Conservation (phyloP, 2,888 invertebrate genomes). For the Andrena trimmerana region DNA sequence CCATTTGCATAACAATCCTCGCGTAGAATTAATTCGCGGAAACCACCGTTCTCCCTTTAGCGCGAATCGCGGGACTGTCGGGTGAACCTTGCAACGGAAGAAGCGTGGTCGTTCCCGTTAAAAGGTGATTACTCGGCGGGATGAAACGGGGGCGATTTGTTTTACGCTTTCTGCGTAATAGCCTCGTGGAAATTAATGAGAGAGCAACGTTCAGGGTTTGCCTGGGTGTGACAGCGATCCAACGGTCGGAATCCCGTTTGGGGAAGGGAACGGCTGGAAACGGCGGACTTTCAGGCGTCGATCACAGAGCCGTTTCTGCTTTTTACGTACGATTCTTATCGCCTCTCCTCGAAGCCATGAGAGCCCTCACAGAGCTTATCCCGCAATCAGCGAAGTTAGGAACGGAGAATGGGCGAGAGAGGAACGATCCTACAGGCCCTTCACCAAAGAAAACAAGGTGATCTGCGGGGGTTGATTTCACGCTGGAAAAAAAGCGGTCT, state of each 20-base stretch:
- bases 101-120: constrained; percentile 12
- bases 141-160: constrained; percentile 34
- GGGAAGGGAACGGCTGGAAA: no score
- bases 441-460: constrained; percentile 40
- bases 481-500: constrained; percentile 16
- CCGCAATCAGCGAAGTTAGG: constrained; percentile 37
- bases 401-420: constrained; percentile 14
- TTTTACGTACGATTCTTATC: constrained; percentile 51
- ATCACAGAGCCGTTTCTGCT: constrained; percentile 32
- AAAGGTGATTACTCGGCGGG: constrained; percentile 33
- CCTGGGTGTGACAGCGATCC: constrained; percentile 5
- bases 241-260: background rate
- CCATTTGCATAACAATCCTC: constrained; percentile 17
- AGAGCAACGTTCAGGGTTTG: background rate
- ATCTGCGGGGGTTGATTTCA: constrained; percentile 26
- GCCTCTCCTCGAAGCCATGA: constrained; percentile 41
- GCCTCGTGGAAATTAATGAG: constrained; percentile 30
- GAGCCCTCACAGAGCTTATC: constrained; percentile 54
- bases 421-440: constrained; percentile 33
- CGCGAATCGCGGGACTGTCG: background rate
- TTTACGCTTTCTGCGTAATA: background rate
- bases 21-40: constrained; percentile 23
- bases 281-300: background rate
- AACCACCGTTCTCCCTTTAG: background rate
- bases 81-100: background rate